Base-by-base conservation (phyloP, 2,113 vertebrate genomes). In the Poicephalus meyeri region DNA sequence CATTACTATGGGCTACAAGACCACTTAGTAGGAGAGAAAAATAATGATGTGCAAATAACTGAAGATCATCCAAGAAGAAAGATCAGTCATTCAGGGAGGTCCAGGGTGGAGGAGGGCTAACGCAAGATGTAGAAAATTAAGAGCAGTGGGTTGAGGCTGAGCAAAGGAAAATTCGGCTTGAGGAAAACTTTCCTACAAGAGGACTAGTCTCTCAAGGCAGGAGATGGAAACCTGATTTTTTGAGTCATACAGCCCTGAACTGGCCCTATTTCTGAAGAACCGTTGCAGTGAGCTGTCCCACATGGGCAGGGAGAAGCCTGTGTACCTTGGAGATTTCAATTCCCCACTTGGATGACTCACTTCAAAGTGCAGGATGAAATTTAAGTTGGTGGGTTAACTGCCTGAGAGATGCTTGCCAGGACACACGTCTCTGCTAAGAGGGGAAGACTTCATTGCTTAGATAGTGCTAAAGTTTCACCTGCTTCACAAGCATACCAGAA, bases 41-140 rank as follows among this genome's bases (percentile, higher is more conserved):
- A 88, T 97, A 97, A 97, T 93, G 94, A 97, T 88, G 90, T 95
- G 93, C 74, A 97, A 96, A 92, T 93, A 91, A 97, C 69, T 97
- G 95, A 95, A 94, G 89, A 64, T 72, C 83, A 94, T 97, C 97
- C 95, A 95, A 92, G 94, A 95, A 58, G 73, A 95, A 92, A 95
- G 87, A 95, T 91, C 93, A 93, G 66, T 97, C 95, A 96, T 95
- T 89, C 64, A 56, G 65, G 92, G 89, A 88, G 69, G 97, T 97
- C 96, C 97, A 96, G 87, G 86, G 83, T 89, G 92, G 94, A 97
- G 84, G 20, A 50, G 74, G 44, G 14, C 72, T 94, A 95, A 89
- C 0, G 7, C 91, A 93, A 96, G 77, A 92, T 58, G 64, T 2
- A 29, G 83, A 88, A 65, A 71, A 88, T 84, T 95, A 89, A 93